A percentile compares a stretch with the other conserved stretches of the same genome.
Evolutionary conservation across 2,888 invertebrate species (phyloP).

Genomic region (Chrysolina oricalcia): DNA sequence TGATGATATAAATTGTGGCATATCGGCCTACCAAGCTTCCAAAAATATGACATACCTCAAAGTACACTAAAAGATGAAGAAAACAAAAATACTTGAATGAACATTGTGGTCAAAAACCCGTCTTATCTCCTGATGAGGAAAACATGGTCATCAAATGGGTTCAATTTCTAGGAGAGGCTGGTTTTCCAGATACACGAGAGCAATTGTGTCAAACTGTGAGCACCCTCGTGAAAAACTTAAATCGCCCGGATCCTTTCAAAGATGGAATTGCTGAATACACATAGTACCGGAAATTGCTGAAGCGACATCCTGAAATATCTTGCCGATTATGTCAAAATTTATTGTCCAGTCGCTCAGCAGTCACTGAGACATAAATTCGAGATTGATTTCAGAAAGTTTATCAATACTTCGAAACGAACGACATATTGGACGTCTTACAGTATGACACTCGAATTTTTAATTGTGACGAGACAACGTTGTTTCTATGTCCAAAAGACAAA

Average conservation of each 20-base stretch:
- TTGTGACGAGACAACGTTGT: conserved; percentile 32
- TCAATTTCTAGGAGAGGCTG: conserved; percentile 25
- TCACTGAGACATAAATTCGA: not conserved
- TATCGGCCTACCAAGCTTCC: no score
- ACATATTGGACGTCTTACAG: conserved; percentile 24
- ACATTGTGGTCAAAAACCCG: conserved; percentile 33
- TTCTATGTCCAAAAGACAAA: conserved; percentile 24
- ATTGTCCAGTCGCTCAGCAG: conserved; percentile 3
- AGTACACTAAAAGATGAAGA: no score
- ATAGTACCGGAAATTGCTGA: not conserved
- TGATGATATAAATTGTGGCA: no score
- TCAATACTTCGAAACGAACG: not conserved
- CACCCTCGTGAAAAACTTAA: not conserved
- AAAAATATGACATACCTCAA: no score
- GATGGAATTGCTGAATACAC: not conserved
- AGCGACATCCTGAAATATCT: not conserved
- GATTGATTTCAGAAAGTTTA: not conserved
- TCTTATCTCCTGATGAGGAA: conserved; percentile 24
- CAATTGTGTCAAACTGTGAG: not conserved
- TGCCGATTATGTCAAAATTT: conserved; percentile 23
- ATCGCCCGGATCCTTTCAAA: not conserved
- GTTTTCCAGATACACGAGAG: conserved; percentile 27
- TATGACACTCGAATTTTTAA: conserved; percentile 37
- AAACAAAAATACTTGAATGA: no score
- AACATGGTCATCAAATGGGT: conserved; percentile 34